Conservation (phyloP, 2,797 vertebrate genomes). For the Rhynchonycteris naso region DNA sequence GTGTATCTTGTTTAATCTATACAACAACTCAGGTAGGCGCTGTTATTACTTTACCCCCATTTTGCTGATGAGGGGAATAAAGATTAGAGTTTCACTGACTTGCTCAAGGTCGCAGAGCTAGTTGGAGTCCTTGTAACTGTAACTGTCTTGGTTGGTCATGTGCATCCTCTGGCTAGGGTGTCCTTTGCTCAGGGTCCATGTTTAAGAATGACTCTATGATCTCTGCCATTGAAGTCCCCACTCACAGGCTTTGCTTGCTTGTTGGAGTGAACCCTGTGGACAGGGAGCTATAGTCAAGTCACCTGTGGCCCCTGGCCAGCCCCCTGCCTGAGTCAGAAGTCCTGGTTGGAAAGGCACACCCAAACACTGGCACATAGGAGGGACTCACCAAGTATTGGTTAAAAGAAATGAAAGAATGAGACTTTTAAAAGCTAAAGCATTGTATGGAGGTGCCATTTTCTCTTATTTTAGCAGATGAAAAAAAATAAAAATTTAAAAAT, state of each 20-base stretch:
- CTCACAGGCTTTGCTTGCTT: not conserved
- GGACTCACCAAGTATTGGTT: not conserved
- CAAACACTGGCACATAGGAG: rapidly evolving
- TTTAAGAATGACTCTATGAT: not conserved
- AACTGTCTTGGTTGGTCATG: not conserved
- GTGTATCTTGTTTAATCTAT: not conserved
- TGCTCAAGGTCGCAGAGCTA: not conserved
- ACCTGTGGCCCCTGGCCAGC: not conserved
- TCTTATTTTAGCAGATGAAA: not conserved
- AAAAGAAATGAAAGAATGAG: not conserved
- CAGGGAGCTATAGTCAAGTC: not conserved
- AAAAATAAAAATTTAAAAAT: not conserved
- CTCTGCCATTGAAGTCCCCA: not conserved
- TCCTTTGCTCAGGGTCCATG: not conserved
- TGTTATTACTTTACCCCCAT: not conserved
- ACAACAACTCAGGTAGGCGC: not conserved
- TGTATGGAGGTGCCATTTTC: not conserved
- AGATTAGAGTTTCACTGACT: not conserved
- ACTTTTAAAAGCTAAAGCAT: not conserved
- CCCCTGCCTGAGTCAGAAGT: not conserved
- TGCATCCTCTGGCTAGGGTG: not conserved
- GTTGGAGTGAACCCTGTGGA: not conserved
- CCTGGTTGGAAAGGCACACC: not conserved
- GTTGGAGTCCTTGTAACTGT: not conserved
- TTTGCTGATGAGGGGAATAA: not conserved